Evolutionary conservation across 1,140 invertebrate species (phyloP).

Genomic region (Drosophila grimshawi): DNA sequence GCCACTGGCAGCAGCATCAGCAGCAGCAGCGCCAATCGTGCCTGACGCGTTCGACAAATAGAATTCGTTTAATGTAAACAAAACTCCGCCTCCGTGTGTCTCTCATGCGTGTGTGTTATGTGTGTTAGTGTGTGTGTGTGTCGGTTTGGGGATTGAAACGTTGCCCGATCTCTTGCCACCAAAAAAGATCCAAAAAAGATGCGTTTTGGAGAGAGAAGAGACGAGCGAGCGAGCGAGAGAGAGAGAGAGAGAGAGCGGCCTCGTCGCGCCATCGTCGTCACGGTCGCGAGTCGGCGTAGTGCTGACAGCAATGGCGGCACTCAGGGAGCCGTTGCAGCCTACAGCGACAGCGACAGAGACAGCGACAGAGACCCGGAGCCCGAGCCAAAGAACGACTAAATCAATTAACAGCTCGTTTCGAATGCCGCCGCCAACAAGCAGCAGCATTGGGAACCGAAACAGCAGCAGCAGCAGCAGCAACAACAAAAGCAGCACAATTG

Average conservation of each 20-base stretch:
- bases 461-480: slow-evolving; percentile 13
- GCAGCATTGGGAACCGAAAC: slow-evolving; percentile 4
- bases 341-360: background rate
- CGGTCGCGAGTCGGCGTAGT: slow-evolving; percentile 63
- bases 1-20: no score
- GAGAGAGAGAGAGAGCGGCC: slow-evolving; percentile 4
- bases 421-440: slow-evolving; percentile 55
- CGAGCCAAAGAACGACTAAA: slow-evolving; percentile 70
- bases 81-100: slow-evolving; percentile 82
- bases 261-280: slow-evolving; percentile 56
- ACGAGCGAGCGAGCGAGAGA: slow-evolving; percentile 8
- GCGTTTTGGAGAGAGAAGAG: slow-evolving; percentile 17
- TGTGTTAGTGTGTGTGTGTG: slow-evolving; percentile 40
- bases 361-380: slow-evolving; percentile 16
- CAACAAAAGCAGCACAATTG: slow-evolving; percentile 39
- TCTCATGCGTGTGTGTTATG: slow-evolving; percentile 31
- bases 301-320: slow-evolving; percentile 80
- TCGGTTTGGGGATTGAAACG: slow-evolving; percentile 47
- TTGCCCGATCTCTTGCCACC: slow-evolving; percentile 41
- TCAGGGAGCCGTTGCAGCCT: slow-evolving; percentile 43
- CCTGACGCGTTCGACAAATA: slow-evolving; percentile 80
- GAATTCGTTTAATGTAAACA: slow-evolving; percentile 84
- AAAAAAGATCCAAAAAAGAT: slow-evolving; percentile 8
- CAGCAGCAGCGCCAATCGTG: slow-evolving; percentile 54
- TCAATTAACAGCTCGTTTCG: slow-evolving; percentile 81